phyloP scores from a whole-genome alignment of 2,797 vertebrate genomes.

The Anguilla obscura region DNA sequence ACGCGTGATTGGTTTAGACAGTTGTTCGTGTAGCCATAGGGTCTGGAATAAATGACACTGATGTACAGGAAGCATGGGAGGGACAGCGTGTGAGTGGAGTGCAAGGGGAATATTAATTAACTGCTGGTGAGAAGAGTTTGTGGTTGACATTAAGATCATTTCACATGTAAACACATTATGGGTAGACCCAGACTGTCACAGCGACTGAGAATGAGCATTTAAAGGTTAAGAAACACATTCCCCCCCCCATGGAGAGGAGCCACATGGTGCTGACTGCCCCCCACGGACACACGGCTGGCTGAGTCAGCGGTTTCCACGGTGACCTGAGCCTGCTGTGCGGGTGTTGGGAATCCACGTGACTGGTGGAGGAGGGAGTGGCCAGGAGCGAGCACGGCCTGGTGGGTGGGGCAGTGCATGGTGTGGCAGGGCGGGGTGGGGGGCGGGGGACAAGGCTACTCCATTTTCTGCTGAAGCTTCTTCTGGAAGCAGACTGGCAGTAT shows the following conservation, averaged over 20 bases:
- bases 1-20: neutral
- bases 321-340: conserved; percentile 33
- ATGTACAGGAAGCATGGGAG: neutral
- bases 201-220: neutral
- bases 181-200: neutral
- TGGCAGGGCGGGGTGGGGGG: conserved; percentile 54
- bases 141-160: neutral
- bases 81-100: neutral
- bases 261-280: conserved; percentile 52
- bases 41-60: neutral
- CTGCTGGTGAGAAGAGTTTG: neutral
- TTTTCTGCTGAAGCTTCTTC: conserved; percentile 92
- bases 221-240: neutral
- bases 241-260: conserved; percentile 19
- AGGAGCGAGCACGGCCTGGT: neutral
- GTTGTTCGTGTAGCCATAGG: neutral
- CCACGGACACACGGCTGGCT: conserved; percentile 47
- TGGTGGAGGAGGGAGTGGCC: conserved; percentile 42
- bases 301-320: conserved; percentile 28
- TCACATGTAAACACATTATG: neutral
- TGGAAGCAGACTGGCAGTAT: conserved; percentile 94
- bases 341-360: conserved; percentile 36
- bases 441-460: conserved; percentile 76
- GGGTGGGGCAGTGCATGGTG: conserved; percentile 35
- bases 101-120: neutral